Base-by-base conservation (phyloP, 2,888 invertebrate species). In the Chromoteleia sp. region DNA sequence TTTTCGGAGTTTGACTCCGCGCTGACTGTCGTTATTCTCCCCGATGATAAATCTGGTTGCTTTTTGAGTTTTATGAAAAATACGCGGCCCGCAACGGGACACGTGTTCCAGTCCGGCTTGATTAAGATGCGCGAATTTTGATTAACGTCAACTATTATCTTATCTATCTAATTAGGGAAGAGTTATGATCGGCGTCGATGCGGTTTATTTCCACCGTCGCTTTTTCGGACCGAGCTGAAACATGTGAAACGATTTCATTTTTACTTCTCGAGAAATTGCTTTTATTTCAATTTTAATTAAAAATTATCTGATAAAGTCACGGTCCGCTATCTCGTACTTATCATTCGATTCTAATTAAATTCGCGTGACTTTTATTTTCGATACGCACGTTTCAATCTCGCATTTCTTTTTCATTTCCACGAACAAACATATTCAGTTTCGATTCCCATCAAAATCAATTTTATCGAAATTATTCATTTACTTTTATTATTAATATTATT, bases 31-130 rank as follows among this genome's bases (percentile, higher is more conserved):
- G 67, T 59, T 67, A 59, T 75, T 58, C 75, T 25, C 2, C 29
- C 43, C 15, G 67, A 67, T 75, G 75, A 75, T 75, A 75, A 75
- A 67, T 75, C 56, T 43, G 67, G 50, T 41, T 59, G 75, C 67
- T 75, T 75, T 75, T 75, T 67, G 76, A 68, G 61, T 68, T 76
- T 76, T 76, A 76, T 76, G 76, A 76, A 76, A 76, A 76, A 76
- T 76, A 76, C 61, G 59, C 61, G 76, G 33, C 43, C 61, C 68
- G 52, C 50, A 19, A 33, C 50, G 36, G 52, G 52, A 76, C 75
- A 59, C 67, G 75, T 76, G 75, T 76, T 48, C 41, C 67, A 67
- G 67, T 67, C 75, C 52, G 75, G 41, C 67, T 76, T 76, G 75
- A 76, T 76, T 76, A 76, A 76, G 75, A 76, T 76, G 75, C 75